Evolutionary conservation across 1,140 invertebrate species (phyloP).

Genomic region (Mactra quadrangularis): DNA sequence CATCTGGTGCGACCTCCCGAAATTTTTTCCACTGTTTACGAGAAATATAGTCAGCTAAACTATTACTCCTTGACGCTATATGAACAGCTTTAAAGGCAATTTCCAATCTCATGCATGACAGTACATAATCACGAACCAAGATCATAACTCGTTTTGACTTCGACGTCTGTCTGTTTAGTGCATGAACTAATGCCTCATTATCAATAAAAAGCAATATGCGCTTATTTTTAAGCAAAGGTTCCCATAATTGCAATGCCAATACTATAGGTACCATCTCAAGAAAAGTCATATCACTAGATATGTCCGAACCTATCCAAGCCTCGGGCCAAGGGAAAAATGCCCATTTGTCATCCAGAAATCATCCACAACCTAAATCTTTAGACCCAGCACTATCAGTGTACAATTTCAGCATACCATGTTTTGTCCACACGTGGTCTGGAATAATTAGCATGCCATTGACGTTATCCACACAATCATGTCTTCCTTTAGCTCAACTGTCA

Average conservation of each 20-base stretch:
- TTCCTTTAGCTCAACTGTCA: neutral
- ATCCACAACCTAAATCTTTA: conserved; percentile 21
- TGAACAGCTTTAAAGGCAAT: too few relatives aligned
- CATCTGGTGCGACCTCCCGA: too few relatives aligned
- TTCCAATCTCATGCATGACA: too few relatives aligned
- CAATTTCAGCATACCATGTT: conserved; percentile 25
- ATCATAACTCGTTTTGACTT: too few relatives aligned
- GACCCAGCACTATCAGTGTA: conserved; percentile 61
- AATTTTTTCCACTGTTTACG: neutral
- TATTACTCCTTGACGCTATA: neutral
- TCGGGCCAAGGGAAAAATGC: conserved; percentile 41
- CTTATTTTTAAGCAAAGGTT: neutral
- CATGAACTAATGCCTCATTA: too few relatives aligned
- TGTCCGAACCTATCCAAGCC: neutral
- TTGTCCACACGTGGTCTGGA: conserved; percentile 33
- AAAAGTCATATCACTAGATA: conserved; percentile 52
- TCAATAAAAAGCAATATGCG: too few relatives aligned
- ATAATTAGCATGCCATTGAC: conserved; percentile 43
- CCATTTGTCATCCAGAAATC: conserved; percentile 41
- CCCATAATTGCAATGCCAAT: conserved; percentile 46
- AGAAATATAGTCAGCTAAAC: conserved; percentile 8
- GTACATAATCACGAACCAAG: too few relatives aligned
- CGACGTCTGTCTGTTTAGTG: too few relatives aligned
- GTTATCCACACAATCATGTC: conserved; percentile 1
- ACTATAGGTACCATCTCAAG: conserved; percentile 46